Evolutionary conservation across 2,888 invertebrate species (phyloP), one percentile per base, ranked within the genome.

Genomic region (Erannis defoliaria): DNA sequence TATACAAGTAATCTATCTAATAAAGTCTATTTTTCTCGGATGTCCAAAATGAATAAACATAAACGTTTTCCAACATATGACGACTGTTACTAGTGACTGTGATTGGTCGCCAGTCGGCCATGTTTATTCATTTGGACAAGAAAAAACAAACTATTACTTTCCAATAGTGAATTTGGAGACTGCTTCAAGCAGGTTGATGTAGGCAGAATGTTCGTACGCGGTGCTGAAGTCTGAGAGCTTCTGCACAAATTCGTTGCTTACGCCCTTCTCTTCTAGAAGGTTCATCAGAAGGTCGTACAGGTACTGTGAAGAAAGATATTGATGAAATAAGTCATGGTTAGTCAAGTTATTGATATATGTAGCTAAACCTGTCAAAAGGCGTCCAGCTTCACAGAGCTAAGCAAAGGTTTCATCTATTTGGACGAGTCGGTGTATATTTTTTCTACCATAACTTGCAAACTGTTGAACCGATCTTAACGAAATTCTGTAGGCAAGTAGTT

Each of bases 221-320:
- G 99, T 99, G 82, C 97, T 97, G 84, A 97, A 96, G 66, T 97
- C 96, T 0, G 97, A 95, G 18, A 99, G 82, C 81, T 98, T 97
- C 75, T 97, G 97, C 0, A 96, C 97, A 88, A 99, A 99, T 67
- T 98, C 97, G 78, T 98, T 98, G 79, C 97, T 96, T 64, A 99
- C 94, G 33, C 99, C 99, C 75, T 99, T 97, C 84, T 99, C 99
- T 86, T 99, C 99, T 60, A 99, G 93, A 72, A 98, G 94, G 82
- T 99, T 98, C 96, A 99, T 97, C 70, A 99, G 92, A 48, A 98
- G 94, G 85, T 99, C 99, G 81, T 99, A 99, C 55, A 99, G 92
- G 80, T 98, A 98, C 97, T 98, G 93, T 14, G 38, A 1, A 49
- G 5, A 49, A 19, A 33, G 19, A 33, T 10, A 26, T n/a, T n/a